Evolutionary conservation across 2,797 vertebrate species (phyloP).

Genomic region (Spheniscus humboldti): DNA sequence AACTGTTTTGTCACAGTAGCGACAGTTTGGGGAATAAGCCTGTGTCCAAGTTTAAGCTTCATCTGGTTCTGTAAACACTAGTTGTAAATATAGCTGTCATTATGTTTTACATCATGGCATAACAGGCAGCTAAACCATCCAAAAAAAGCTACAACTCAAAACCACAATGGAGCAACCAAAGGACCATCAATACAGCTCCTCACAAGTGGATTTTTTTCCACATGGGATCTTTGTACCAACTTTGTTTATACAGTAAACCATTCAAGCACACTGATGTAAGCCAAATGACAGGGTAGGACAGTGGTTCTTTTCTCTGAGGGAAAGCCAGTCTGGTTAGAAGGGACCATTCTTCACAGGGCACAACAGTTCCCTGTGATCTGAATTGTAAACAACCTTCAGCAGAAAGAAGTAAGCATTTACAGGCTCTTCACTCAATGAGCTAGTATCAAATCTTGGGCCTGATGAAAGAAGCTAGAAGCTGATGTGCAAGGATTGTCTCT

Average conservation of each 20-base stretch:
- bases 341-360: not conserved
- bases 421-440: not conserved
- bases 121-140: not conserved
- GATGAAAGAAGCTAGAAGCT: not conserved
- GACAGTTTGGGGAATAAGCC: not conserved
- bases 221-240: accelerated
- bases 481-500: accelerated
- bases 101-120: not conserved
- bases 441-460: not conserved
- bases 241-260: not conserved
- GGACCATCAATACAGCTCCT: not conserved
- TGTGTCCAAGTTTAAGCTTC: not conserved
- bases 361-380: not conserved
- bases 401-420: not conserved
- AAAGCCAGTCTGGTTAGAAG: not conserved
- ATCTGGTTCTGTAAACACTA: not conserved
- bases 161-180: not conserved
- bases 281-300: not conserved
- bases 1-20: not conserved
- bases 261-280: not conserved
- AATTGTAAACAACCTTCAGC: not conserved
- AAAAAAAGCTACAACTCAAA: not conserved
- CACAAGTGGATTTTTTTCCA: not conserved
- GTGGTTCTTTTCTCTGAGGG: not conserved
- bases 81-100: not conserved